These are phyloP conservation scores for Polyommatus icarus DNA, from an alignment of 2,888 invertebrate species.

Conservation along the genomic window DNA sequence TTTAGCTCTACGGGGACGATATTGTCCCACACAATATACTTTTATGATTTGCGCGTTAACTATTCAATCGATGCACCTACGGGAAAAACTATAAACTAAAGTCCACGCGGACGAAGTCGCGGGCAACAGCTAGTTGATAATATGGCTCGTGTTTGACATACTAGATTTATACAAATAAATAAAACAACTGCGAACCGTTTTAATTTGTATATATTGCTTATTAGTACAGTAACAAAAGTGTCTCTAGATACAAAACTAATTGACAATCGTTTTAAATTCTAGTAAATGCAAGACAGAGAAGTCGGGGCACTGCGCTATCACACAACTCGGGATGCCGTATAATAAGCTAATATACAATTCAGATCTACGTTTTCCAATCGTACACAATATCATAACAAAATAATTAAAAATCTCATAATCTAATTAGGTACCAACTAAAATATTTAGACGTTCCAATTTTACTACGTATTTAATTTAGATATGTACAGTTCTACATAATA, in stretches of 20 bases:
- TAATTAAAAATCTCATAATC: slow-evolving; percentile 74
- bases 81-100: too few relatives aligned
- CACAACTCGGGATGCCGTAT: slow-evolving; percentile 54
- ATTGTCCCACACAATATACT: too few relatives aligned
- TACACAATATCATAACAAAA: slow-evolving; percentile 71
- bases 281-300: slow-evolving; percentile 76
- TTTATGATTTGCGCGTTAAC: too few relatives aligned
- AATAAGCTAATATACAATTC: slow-evolving; percentile 73
- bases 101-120: too few relatives aligned
- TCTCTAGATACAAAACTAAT: slow-evolving; percentile 67
- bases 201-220: slow-evolving; percentile 79
- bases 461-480: slow-evolving; percentile 74
- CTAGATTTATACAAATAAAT: slow-evolving; percentile 28
- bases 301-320: slow-evolving; percentile 75
- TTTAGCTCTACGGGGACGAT: too few relatives aligned
- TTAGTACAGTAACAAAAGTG: slow-evolving; percentile 77
- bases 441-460: slow-evolving; percentile 66
- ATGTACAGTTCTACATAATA: slow-evolving; percentile 67
- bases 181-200: slow-evolving; percentile 49
- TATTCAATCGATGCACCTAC: too few relatives aligned
- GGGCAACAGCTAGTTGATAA: too few relatives aligned
- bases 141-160: neutral
- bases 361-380: slow-evolving; percentile 67
- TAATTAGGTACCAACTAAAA: slow-evolving; percentile 73
- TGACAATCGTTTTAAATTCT: slow-evolving; percentile 72